Evolutionary conservation across 2,888 invertebrate species (phyloP).

Genomic region (Allolobophora icterica): DNA sequence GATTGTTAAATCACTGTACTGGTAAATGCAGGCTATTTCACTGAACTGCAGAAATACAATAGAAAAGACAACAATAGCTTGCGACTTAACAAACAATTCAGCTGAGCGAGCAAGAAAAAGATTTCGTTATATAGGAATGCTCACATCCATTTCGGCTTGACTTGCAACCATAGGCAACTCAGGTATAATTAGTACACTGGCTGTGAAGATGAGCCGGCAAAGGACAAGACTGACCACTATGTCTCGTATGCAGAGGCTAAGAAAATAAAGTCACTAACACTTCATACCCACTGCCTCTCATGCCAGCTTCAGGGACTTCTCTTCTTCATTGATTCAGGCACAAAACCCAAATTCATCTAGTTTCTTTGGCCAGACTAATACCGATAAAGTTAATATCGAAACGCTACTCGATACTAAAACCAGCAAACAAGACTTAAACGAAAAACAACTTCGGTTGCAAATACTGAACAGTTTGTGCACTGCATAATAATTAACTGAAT

Average conservation of each 20-base stretch:
- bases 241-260: too few relatives aligned
- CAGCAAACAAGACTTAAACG: not conserved
- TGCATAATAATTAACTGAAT: not conserved
- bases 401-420: not conserved
- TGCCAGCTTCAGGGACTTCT: not conserved
- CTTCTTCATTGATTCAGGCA: not conserved
- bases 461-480: not conserved
- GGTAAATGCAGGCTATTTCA: too few relatives aligned
- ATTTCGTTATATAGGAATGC: not conserved
- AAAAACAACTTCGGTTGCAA: not conserved
- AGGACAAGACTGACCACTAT: too few relatives aligned
- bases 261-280: not conserved
- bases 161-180: too few relatives aligned
- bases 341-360: not conserved
- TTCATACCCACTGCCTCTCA: not conserved
- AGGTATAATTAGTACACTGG: too few relatives aligned
- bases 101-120: not conserved
- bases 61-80: not conserved
- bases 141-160: too few relatives aligned
- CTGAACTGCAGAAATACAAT: not conserved
- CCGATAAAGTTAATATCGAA: not conserved
- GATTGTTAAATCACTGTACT: too few relatives aligned
- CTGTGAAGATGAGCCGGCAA: too few relatives aligned
- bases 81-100: not conserved
- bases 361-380: not conserved